These are phyloP conservation scores for Leucophenga montana DNA, from an alignment of 2,888 invertebrate genomes.

Conservation along the genomic window DNA sequence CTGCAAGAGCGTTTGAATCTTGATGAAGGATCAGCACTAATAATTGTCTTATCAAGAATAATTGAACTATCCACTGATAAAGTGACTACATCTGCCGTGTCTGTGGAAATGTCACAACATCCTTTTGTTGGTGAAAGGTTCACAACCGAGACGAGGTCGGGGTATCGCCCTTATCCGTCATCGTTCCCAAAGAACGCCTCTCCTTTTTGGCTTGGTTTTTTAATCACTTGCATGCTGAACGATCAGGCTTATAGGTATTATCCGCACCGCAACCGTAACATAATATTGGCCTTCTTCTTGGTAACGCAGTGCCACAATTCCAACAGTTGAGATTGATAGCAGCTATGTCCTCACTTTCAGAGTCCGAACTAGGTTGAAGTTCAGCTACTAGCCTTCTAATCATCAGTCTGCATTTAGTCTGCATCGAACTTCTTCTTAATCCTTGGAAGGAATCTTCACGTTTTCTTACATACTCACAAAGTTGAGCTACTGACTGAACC, in stretches of 20 bases:
- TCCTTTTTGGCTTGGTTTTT: background rate
- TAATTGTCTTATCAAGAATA: too few species aligned
- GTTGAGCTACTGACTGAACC: background rate
- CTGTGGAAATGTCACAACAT: too few species aligned
- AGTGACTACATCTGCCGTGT: too few species aligned
- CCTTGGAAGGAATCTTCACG: background rate
- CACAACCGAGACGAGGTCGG: too few species aligned
- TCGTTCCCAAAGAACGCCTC: background rate
- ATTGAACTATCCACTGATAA: too few species aligned
- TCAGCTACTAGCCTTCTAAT: background rate
- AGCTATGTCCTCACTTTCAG: too few species aligned
- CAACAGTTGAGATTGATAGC: constrained; percentile 1
- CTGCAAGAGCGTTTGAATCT: too few species aligned
- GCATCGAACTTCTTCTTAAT: background rate
- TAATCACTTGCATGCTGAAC: background rate
- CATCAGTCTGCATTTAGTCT: background rate
- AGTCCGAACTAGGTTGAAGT: too few species aligned
- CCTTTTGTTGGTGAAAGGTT: too few species aligned
- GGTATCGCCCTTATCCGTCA: too few species aligned
- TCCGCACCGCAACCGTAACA: constrained; percentile 1
- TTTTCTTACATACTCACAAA: background rate
- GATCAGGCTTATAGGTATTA: background rate
- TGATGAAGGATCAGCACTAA: too few species aligned
- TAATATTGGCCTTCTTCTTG: background rate
- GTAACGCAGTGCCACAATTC: background rate